A percentile compares a stretch with the other conserved stretches of the same genome.
Evolutionary conservation across 2,113 vertebrate species (phyloP).

Genomic region (Halichoerus grypus): DNA sequence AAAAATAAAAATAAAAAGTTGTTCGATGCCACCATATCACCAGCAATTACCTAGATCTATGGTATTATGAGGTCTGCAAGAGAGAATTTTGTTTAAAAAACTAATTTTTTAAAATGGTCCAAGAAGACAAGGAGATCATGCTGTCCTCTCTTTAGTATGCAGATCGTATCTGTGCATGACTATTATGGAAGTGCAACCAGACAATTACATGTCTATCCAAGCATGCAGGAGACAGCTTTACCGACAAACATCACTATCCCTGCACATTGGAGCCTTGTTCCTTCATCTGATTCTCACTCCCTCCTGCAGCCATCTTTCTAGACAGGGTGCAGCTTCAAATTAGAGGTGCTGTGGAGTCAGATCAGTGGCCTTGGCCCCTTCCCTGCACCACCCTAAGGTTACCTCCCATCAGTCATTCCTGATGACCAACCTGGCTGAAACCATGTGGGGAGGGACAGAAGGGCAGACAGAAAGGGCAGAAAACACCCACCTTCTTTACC

Average conservation of each 20-base stretch:
- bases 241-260: background rate
- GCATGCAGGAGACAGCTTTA: background rate
- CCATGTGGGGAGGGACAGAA: background rate
- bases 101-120: background rate
- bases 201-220: background rate
- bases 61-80: background rate
- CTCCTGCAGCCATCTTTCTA: background rate
- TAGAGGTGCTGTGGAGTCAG: background rate
- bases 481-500: background rate
- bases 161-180: background rate
- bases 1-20: background rate
- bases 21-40: slow-evolving; percentile 11
- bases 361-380: background rate
- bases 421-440: background rate
- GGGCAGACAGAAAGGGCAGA: background rate
- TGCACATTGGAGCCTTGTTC: accelerated
- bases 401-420: background rate
- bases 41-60: background rate
- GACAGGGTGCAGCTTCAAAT: background rate
- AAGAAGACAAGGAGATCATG: background rate
- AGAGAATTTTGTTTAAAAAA: slow-evolving; percentile 17
- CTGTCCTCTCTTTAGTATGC: background rate
- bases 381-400: background rate
- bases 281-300: background rate
- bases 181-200: background rate